Conservation (phyloP, 2,888 invertebrate genomes). For the Ectemnius cavifrons region DNA sequence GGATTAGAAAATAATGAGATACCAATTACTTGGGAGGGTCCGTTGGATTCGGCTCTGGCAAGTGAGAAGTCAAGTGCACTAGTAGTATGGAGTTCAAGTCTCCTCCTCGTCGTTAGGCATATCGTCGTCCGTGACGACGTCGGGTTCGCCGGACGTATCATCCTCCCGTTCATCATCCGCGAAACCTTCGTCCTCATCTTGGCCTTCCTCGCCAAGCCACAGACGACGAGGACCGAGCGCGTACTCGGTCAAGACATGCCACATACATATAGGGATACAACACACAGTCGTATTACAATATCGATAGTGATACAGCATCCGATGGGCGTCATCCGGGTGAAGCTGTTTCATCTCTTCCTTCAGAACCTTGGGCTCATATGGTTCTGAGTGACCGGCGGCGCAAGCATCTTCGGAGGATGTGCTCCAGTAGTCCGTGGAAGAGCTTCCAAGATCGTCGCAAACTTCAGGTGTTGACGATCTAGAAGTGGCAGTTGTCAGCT, state of each 20-base stretch:
- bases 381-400: not conserved
- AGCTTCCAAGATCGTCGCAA: constrained; percentile 15
- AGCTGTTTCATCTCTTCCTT: not conserved
- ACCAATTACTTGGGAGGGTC: not conserved
- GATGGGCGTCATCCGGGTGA: constrained; percentile 3
- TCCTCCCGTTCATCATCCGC: not conserved
- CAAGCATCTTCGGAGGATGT: constrained; percentile 12
- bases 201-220: not conserved
- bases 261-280: constrained; percentile 21
- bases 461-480: constrained; percentile 25
- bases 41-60: not conserved
- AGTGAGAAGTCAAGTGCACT: not conserved
- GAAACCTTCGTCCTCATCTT: constrained; percentile 14
- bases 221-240: constrained; percentile 13
- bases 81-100: constrained; percentile 5
- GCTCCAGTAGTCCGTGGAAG: constrained; percentile 14
- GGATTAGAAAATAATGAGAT: not conserved
- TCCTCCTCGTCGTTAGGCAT: constrained; percentile 18
- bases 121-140: constrained; percentile 9
- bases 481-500: constrained; percentile 17
- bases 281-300: constrained; percentile 24
- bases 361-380: not conserved
- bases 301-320: constrained; percentile 15
- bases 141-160: constrained; percentile 3
- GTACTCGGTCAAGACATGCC: constrained; percentile 29